A percentile compares a stretch with the other conserved stretches of the same genome.
These are phyloP conservation scores for Lamprotornis superbus DNA, from an alignment of 2,113 vertebrate genomes.

Conservation along the genomic window DNA sequence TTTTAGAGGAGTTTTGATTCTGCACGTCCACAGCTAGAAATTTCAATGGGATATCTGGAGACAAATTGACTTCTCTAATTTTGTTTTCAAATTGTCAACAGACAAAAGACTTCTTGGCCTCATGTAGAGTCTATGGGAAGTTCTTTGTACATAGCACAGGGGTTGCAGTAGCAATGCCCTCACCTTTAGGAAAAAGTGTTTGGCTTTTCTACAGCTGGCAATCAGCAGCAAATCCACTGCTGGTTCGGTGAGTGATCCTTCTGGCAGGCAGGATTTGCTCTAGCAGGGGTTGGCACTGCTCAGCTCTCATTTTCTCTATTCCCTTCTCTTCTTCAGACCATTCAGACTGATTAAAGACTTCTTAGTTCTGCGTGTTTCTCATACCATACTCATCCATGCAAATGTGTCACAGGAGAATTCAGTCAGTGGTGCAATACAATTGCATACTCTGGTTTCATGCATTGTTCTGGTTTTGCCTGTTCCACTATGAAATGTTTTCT, in stretches of 20 bases:
- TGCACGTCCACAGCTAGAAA: rapidly evolving
- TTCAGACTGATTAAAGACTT: neutral
- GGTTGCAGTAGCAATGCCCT: neutral
- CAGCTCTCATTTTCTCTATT: neutral
- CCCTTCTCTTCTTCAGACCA: neutral
- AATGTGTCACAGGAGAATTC: neutral
- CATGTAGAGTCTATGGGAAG: neutral
- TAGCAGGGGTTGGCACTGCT: neutral
- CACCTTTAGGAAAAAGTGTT: rapidly evolving
- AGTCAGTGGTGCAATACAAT: neutral
- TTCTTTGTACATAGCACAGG: rapidly evolving
- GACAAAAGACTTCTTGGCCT: neutral
- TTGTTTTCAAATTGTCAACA: neutral
- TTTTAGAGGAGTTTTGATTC: neutral
- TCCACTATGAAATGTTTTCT: neutral
- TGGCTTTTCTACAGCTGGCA: rapidly evolving
- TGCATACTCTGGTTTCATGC: neutral
- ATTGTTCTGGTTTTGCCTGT: neutral
- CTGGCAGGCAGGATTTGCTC: rapidly evolving
- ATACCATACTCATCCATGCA: neutral
- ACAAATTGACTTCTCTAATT: rapidly evolving
- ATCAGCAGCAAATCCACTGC: rapidly evolving
- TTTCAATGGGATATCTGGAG: neutral
- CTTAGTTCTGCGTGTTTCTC: neutral
- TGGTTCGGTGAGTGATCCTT: neutral